Evolutionary conservation across 2,113 vertebrate genomes (phyloP).

Genomic region (Cacatua alba): DNA sequence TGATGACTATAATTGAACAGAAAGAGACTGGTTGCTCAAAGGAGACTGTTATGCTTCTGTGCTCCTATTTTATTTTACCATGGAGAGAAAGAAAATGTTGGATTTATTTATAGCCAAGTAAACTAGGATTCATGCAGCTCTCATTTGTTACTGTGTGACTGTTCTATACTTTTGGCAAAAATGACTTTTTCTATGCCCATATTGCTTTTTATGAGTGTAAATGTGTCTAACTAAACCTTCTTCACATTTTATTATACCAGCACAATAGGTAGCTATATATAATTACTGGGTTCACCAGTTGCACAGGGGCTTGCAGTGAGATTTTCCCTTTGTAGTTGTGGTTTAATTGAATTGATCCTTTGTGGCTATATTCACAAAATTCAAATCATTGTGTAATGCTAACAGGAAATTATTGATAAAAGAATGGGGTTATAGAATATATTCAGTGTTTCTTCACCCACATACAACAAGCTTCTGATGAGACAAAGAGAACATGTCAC

Average conservation of each 20-base stretch:
- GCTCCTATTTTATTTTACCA: conserved; percentile 61
- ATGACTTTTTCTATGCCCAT: conserved; percentile 33
- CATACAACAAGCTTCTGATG: background rate
- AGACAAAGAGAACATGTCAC: conserved; percentile 24
- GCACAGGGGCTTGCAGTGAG: conserved; percentile 27
- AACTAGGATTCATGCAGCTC: conserved; percentile 66
- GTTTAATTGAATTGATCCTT: conserved; percentile 49
- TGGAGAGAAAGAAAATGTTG: conserved; percentile 53
- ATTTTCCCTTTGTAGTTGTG: conserved; percentile 34
- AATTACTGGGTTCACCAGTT: conserved; percentile 55
- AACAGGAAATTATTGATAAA: conserved; percentile 58
- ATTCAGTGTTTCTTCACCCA: conserved; percentile 40
- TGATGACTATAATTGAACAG: conserved; percentile 68
- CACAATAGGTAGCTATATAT: conserved; percentile 52
- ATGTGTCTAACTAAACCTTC: conserved; percentile 52
- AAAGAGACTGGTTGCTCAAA: conserved; percentile 57
- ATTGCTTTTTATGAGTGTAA: conserved; percentile 50
- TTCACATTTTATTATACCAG: conserved; percentile 50
- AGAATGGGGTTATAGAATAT: background rate
- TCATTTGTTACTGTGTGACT: conserved; percentile 62
- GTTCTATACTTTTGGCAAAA: conserved; percentile 46
- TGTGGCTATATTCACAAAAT: conserved; percentile 44
- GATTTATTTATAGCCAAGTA: conserved; percentile 68
- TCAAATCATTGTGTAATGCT: conserved; percentile 56
- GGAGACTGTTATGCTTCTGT: conserved; percentile 46